Evolutionary conservation across 1,140 invertebrate species (phyloP), one percentile per base, ranked within the genome.

Genomic region (Drosophila repletoides): DNA sequence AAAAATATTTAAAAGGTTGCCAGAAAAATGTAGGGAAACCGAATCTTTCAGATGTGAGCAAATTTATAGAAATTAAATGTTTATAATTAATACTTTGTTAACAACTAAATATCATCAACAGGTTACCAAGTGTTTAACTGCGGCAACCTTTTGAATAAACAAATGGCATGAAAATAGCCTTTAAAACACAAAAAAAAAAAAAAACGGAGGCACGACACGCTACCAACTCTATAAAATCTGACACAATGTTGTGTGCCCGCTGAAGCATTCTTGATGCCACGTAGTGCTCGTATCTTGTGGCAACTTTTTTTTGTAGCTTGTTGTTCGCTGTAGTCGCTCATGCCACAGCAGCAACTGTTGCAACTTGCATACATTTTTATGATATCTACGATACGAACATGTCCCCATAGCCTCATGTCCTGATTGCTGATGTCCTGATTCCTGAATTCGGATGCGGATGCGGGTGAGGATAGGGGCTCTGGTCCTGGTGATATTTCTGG

Each of bases 321-420:
- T 38, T 48, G 46, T 33, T 21, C 22, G 34, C n/a, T 46, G 60
- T 46, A 45, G 60, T 65, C 43, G 28, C 55, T 56, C 51, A 49
- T 15, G 34, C 33, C 53, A 45, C 31, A 17, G 52, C 61, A 28
- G 49, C 59, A 64, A 69, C 59, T 72, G 70, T 72, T 72, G 70
- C 69, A 56, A 71, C 48, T 49, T 71, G 68, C 68, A 71, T n/a
- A n/a, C 56, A 51, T 56, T 72, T 71, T 72, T 60, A 72, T 66
- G 63, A 67, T 58, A 33, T 38, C 63, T 58, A 36, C 24, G 59
- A 60, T 67, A 60, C 56, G 48, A 24, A 14, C 24, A 28, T 28
- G 22, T n/a, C n/a, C n/a, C n/a, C n/a, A n/a, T n/a, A n/a, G n/a
- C n/a, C n/a, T n/a, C n/a, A n/a, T 43, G 46, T 52, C 12, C 21